phyloP scores from a whole-genome alignment of 2,113 vertebrate species.

The Cynopterus brachyotis region DNA sequence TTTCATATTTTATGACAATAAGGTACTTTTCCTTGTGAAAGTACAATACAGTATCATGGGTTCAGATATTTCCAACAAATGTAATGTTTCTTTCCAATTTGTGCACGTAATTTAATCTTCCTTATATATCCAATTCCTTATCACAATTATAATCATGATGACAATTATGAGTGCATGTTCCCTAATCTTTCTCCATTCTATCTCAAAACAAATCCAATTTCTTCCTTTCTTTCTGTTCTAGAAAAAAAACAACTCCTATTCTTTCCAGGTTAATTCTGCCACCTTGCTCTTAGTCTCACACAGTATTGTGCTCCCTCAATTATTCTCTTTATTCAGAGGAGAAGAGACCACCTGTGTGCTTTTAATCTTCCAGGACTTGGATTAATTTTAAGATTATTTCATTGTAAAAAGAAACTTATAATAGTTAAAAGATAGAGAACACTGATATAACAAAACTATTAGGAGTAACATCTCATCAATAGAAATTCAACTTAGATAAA shows the following conservation, averaged over 20 bases:
- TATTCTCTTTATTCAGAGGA: neutral
- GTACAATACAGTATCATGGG: neutral
- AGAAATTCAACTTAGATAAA: constrained; percentile 10
- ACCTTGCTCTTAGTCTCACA: neutral
- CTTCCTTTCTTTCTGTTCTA: neutral
- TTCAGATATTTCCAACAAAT: neutral
- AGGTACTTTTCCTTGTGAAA: neutral
- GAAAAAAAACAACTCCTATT: neutral
- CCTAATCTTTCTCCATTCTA: neutral
- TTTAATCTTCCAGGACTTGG: neutral
- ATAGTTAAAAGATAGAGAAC: neutral
- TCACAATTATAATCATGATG: neutral
- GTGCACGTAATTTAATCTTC: neutral
- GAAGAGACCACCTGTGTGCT: neutral
- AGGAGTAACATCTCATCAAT: neutral
- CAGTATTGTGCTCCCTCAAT: neutral
- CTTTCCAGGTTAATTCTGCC: neutral
- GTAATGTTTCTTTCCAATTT: neutral
- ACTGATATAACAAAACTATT: neutral
- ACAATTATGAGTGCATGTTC: neutral
- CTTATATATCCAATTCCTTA: neutral
- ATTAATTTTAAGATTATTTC: constrained; percentile 11
- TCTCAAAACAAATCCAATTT: neutral
- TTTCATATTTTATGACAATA: neutral
- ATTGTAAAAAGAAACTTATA: neutral